A percentile compares a stretch with the other conserved stretches of the same genome.
Conservation (phyloP, 1,140 invertebrate species). For the Armadillidium nasatum region DNA sequence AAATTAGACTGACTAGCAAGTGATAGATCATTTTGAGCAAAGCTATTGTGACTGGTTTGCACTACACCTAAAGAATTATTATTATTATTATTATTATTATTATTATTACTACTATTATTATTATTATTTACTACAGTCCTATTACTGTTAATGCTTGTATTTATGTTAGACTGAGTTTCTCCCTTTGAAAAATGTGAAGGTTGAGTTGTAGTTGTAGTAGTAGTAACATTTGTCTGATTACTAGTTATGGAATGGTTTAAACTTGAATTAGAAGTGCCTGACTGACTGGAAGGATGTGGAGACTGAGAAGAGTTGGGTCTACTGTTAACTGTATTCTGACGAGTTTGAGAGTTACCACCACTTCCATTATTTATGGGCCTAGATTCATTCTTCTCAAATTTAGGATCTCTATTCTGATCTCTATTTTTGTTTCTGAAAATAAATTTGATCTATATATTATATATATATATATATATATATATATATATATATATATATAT, state of each 20-base stretch:
- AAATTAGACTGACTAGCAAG: constrained; percentile 30
- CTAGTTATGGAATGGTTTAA: constrained; percentile 14
- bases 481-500: too few relatives aligned
- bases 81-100: constrained; percentile 45
- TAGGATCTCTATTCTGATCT: not conserved
- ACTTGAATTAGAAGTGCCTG: not conserved
- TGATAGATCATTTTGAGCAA: constrained; percentile 34
- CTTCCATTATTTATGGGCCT: not conserved
- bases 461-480: too few relatives aligned
- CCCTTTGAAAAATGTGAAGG: constrained; percentile 18
- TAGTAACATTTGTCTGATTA: constrained; percentile 2
- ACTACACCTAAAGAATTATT: constrained; percentile 16
- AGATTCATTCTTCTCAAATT: not conserved
- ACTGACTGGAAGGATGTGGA: constrained; percentile 17
- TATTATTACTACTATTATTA: constrained; percentile 41
- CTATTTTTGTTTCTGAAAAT: constrained; percentile 20
- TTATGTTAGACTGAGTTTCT: not conserved
- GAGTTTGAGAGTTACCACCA: not conserved
- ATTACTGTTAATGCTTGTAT: not conserved
- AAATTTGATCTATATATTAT: not conserved
- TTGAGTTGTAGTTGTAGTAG: not conserved
- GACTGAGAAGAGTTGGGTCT: constrained; percentile 31
- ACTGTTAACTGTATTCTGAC: not conserved
- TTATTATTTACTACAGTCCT: constrained; percentile 15
- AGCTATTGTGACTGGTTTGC: constrained; percentile 45